Evolutionary conservation across 2,888 invertebrate species (phyloP).

Genomic region (Panorpa germanica): DNA sequence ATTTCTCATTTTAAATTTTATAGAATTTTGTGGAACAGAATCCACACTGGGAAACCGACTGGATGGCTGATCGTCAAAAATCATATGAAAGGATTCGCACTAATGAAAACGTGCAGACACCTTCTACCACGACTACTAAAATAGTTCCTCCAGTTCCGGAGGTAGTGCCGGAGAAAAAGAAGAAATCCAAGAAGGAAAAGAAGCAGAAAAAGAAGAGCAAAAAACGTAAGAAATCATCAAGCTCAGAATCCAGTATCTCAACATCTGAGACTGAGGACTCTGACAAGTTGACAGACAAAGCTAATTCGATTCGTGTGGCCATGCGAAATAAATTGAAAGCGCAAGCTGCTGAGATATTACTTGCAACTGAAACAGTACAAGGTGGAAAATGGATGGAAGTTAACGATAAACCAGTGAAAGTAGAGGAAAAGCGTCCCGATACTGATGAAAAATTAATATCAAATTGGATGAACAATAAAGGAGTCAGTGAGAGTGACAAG

Average conservation of each 20-base stretch:
- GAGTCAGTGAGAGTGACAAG: too few species aligned
- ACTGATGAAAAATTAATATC: too few species aligned
- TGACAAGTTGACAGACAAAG: constrained; percentile 22
- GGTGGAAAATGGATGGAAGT: too few species aligned
- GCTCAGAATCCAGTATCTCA: constrained; percentile 11
- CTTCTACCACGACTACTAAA: constrained; percentile 16
- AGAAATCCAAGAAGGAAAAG: constrained; percentile 28
- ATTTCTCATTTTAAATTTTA: constrained; percentile 12
- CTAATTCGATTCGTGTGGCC: constrained; percentile 40
- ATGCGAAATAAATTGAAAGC: constrained; percentile 38
- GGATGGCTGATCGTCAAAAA: constrained; percentile 65
- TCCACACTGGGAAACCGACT: constrained; percentile 75
- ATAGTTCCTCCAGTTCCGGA: background rate
- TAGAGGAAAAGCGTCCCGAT: too few species aligned
- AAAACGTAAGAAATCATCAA: constrained; percentile 22
- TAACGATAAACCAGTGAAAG: too few species aligned
- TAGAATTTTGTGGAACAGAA: constrained; percentile 69
- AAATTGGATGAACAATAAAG: too few species aligned
- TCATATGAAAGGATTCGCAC: constrained; percentile 34
- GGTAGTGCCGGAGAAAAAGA: constrained; percentile 27
- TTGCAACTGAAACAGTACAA: too few species aligned
- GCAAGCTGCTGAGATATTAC: constrained; percentile 23
- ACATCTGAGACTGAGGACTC: constrained; percentile 14
- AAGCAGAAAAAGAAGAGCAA: constrained; percentile 28
- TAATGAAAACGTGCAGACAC: constrained; percentile 16